Conservation (phyloP, 2,888 invertebrate species). For the Zaprionus obscuricornis region DNA sequence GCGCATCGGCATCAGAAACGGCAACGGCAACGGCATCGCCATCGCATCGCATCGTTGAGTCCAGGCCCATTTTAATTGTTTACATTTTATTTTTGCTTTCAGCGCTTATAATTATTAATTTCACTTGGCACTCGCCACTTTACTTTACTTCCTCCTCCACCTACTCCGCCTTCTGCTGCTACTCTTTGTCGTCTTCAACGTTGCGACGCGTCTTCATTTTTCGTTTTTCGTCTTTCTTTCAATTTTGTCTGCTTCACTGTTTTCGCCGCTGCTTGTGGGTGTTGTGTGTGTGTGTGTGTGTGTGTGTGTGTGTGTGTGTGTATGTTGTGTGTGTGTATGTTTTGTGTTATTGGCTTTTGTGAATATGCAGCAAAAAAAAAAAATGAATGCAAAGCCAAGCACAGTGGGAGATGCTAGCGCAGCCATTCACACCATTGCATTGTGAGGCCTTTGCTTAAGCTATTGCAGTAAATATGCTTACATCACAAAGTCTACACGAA, state of each 20-base stretch:
- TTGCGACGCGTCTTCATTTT: slow-evolving; percentile 4
- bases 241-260: neutral
- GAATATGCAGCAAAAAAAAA: slow-evolving; percentile 66
- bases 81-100: slow-evolving; percentile 76
- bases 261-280: slow-evolving; percentile 59
- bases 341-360: slow-evolving; percentile 75
- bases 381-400: slow-evolving; percentile 59
- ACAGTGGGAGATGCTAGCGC: slow-evolving; percentile 60
- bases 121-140: slow-evolving; percentile 56
- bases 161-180: neutral
- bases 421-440: slow-evolving; percentile 46
- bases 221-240: neutral
- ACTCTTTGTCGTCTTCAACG: neutral
- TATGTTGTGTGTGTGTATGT: no score
- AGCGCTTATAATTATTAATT: slow-evolving; percentile 76
- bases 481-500: slow-evolving; percentile 45
- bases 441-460: slow-evolving; percentile 9
- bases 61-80: slow-evolving; percentile 76
- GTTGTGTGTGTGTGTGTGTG: no score
- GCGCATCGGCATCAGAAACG: no score
- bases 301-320: no score
- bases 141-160: slow-evolving; percentile 10
- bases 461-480: slow-evolving; percentile 61
- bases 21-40: neutral
- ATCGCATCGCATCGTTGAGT: slow-evolving; percentile 60